phyloP scores from a whole-genome alignment of 2,888 invertebrate species.

The Cancer borealis region DNA sequence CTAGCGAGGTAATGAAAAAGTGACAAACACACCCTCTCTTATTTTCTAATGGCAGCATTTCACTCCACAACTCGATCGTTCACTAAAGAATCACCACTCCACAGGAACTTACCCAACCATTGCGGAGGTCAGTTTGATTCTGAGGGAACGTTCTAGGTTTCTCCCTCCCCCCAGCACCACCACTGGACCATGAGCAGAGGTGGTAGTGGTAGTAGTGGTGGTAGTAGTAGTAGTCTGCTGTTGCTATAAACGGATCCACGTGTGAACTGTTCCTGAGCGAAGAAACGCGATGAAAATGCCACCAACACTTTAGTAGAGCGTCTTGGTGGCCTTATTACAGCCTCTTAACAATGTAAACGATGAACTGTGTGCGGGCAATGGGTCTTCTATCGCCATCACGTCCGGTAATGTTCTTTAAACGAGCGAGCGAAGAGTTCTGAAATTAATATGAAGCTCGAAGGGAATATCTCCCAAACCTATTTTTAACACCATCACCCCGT shows the following conservation, averaged over 20 bases:
- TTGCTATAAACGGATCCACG: slow-evolving; percentile 16
- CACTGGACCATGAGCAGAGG: slow-evolving; percentile 33
- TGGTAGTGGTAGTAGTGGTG: not conserved
- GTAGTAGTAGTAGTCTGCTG: slow-evolving; percentile 20
- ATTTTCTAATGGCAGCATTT: not conserved
- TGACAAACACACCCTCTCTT: not conserved
- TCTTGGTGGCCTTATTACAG: not conserved
- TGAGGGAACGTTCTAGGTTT: not conserved
- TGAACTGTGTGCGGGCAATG: not conserved
- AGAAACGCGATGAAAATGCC: not conserved
- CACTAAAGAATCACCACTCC: not conserved
- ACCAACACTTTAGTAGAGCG: not conserved
- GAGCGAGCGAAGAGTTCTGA: slow-evolving; percentile 35
- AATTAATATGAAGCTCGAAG: slow-evolving; percentile 25
- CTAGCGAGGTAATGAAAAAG: not conserved
- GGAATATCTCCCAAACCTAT: not conserved
- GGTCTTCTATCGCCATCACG: not conserved
- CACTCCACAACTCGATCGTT: not conserved
- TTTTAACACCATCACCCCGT: not conserved
- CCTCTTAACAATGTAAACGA: not conserved
- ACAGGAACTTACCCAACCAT: slow-evolving; percentile 1
- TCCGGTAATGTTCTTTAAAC: not conserved
- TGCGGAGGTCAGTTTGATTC: not conserved
- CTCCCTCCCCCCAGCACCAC: not conserved
- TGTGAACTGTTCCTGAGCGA: slow-evolving; percentile 29